phyloP scores from a whole-genome alignment of 2,113 vertebrate species.

The Indicator maculatus region DNA sequence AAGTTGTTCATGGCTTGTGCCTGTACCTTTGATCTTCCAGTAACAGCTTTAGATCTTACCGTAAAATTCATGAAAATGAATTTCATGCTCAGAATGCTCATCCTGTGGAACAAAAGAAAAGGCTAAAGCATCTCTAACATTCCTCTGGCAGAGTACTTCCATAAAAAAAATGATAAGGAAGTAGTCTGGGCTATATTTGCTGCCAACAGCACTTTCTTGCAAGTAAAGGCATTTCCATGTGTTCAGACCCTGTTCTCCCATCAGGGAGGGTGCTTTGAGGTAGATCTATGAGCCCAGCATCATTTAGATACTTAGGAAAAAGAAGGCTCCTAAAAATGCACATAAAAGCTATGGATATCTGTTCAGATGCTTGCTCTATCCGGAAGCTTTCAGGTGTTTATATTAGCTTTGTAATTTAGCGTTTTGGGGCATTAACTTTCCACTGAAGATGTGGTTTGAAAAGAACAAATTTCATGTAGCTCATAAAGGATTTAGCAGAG shows the following conservation, averaged over 20 bases:
- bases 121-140: slow-evolving; percentile 3
- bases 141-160: not conserved
- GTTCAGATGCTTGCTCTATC: not conserved
- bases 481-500: slow-evolving; percentile 56
- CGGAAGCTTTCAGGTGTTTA: slow-evolving; percentile 50
- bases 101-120: not conserved
- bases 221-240: slow-evolving; percentile 19
- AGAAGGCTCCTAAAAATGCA: not conserved
- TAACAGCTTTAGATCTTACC: not conserved
- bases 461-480: slow-evolving; percentile 50
- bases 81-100: not conserved
- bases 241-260: not conserved
- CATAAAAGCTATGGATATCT: not conserved
- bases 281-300: not conserved
- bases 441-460: slow-evolving; percentile 35
- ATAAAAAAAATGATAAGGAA: not conserved
- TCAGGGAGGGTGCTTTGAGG: not conserved
- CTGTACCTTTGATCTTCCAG: slow-evolving; percentile 13
- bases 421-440: slow-evolving; percentile 46
- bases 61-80: slow-evolving; percentile 5
- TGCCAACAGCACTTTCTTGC: not conserved
- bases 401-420: slow-evolving; percentile 55
- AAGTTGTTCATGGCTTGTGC: not conserved
- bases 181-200: not conserved
- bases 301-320: not conserved